Percentiles rank a stretch among this genome's conserved stretches.
phyloP scores from a whole-genome alignment of 2,113 vertebrate genomes.

The Lepisosteus oculatus region DNA sequence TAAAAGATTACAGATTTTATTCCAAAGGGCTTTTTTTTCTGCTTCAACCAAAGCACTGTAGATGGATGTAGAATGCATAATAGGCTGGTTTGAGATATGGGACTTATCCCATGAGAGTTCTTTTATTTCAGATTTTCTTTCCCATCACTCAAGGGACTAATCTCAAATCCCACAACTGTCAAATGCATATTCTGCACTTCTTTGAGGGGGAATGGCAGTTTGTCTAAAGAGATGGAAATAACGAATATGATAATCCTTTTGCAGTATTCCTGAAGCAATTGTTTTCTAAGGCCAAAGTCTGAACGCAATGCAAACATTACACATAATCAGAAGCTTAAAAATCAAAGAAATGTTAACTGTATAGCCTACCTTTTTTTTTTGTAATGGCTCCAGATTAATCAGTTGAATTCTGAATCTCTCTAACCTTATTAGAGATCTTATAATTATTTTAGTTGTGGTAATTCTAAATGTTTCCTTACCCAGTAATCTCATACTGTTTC shows the following conservation, averaged over 20 bases:
- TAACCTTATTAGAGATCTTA: too few relatives aligned
- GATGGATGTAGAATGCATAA: background rate
- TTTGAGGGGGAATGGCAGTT: background rate
- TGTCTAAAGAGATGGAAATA: background rate
- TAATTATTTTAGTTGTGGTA: too few relatives aligned
- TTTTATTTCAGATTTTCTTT: background rate
- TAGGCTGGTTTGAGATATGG: background rate
- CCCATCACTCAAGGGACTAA: background rate
- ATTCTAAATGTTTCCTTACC: too few relatives aligned
- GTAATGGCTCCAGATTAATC: too few relatives aligned
- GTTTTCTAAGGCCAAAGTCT: background rate
- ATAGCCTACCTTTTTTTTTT: too few relatives aligned
- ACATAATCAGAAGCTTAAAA: background rate
- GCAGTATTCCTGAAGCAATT: background rate
- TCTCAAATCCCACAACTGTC: constrained; percentile 4
- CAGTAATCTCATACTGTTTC: too few relatives aligned
- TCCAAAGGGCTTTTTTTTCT: background rate
- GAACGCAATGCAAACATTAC: background rate
- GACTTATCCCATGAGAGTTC: background rate
- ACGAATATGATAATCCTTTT: background rate
- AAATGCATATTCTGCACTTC: background rate
- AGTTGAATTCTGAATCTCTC: too few relatives aligned
- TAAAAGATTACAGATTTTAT: background rate
- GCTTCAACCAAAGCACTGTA: background rate
- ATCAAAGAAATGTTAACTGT: too few relatives aligned